These are phyloP conservation scores for Caenorhabditis panamensis DNA, from an alignment of 2,888 invertebrate species.

Conservation along the genomic window DNA sequence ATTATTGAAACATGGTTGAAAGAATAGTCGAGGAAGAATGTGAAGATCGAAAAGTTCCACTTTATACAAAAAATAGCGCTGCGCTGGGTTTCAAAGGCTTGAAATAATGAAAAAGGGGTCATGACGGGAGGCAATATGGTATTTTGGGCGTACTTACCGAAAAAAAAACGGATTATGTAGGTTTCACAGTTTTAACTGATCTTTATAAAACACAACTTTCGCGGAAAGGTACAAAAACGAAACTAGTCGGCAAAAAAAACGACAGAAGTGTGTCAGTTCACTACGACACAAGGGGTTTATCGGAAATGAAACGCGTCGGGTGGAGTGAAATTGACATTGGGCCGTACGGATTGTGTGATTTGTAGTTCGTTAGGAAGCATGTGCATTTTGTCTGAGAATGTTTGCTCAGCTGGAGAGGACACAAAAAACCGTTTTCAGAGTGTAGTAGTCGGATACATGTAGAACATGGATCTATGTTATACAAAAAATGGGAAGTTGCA, in stretches of 20 bases:
- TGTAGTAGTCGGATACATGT: not conserved
- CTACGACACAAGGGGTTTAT: conserved; percentile 2
- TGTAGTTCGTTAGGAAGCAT: conserved; percentile 32
- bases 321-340: conserved; percentile 8
- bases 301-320: not conserved
- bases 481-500: too few relatives aligned
- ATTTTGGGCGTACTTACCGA: too few relatives aligned
- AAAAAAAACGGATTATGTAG: conserved; percentile 16
- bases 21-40: not conserved
- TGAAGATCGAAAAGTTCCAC: conserved; percentile 5
- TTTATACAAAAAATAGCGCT: not conserved
- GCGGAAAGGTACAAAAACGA: not conserved
- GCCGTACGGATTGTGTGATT: conserved; percentile 20
- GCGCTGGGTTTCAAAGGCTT: conserved; percentile 11
- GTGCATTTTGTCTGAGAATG: not conserved
- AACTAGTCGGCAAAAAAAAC: conserved; percentile 29
- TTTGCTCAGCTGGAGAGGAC: conserved; percentile 36
- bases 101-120: not conserved
- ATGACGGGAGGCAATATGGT: not conserved
- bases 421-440: not conserved
- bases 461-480: not conserved
- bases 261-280: not conserved
- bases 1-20: conserved; percentile 4
- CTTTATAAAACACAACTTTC: conserved; percentile 25
- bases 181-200: conserved; percentile 22